Evolutionary conservation across 2,888 invertebrate genomes (phyloP), one percentile per base, ranked within the genome.

Genomic region (Linnaemya tessellans): DNA sequence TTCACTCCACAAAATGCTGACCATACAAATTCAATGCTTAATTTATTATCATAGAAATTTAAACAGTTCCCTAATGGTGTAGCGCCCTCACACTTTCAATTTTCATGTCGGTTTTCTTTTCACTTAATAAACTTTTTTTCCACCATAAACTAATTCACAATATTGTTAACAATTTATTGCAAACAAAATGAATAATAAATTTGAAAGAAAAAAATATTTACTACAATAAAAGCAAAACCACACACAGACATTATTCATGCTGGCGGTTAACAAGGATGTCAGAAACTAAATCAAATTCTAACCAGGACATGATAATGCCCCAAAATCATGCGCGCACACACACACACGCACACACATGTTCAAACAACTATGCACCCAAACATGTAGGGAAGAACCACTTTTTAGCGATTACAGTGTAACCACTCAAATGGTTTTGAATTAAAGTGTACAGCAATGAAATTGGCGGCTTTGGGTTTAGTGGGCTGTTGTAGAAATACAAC

Each of bases 241-340:
- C 82, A 77, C 22, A 22, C 38, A 56, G 62, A 71, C 64, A 77
- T 77, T 77, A 65, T 77, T 82, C 70, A 77, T 82, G 75, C 43
- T 49, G 77, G 54, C 82, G 70, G 65, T 77, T 77, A 77, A 64
- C 77, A 82, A 38, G 58, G 20, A 77, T 77, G 82, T 77, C 56
- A 82, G 70, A 82, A 77, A 82, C 75, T 77, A 77, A 82, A 82
- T 77, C 77, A 82, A 82, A 77, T 54, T 38, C 58, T 56, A 71
- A 82, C 75, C 82, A 77, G 56, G 18, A 82, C 82, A 81, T 81
- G 62, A 75, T 71, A 82, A 70, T 77, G 46, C 54, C 11, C 25
- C 1, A 41, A 49, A 56, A 20, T n/a, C 35, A 71, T 3, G 22
- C 18, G 54, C 20, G 20, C 54, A 35, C 35, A 9, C 30, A 15